phyloP scores from a whole-genome alignment of 2,113 vertebrate genomes.

The Cinclus mexicanus region DNA sequence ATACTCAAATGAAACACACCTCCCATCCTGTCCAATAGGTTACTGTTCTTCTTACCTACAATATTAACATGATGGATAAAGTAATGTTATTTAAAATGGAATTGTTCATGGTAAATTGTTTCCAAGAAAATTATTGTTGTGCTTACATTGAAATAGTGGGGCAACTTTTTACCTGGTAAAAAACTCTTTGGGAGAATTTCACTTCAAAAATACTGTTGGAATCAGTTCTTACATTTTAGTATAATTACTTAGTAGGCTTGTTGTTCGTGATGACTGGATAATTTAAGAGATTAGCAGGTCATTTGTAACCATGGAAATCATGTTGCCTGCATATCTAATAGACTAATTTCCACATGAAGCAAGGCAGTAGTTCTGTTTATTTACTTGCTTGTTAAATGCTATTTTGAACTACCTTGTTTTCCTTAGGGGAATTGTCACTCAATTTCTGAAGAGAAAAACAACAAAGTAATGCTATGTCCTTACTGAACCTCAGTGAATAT shows the following conservation, averaged over 20 bases:
- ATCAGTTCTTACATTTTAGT: slow-evolving; percentile 21
- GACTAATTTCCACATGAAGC: slow-evolving; percentile 68
- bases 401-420: slow-evolving; percentile 68
- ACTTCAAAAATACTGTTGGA: not conserved
- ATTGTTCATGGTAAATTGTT: not conserved
- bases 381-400: slow-evolving; percentile 65
- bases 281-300: slow-evolving; percentile 71
- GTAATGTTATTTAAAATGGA: not conserved
- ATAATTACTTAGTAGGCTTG: slow-evolving; percentile 57
- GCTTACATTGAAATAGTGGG: not conserved
- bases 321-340: slow-evolving; percentile 67
- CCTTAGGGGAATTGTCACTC: slow-evolving; percentile 41
- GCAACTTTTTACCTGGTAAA: not conserved
- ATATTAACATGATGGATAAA: not conserved
- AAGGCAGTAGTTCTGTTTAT: slow-evolving; percentile 61
- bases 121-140: not conserved
- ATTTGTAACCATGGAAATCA: slow-evolving; percentile 75
- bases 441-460: slow-evolving; percentile 17
- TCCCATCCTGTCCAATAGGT: no score
- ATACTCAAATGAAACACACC: not conserved
- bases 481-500: not conserved
- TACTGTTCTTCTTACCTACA: not conserved
- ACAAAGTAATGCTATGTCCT: not conserved
- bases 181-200: not conserved
- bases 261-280: slow-evolving; percentile 64